Conservation (phyloP, 2,113 vertebrate genomes). For the Triplophysa dalaica region DNA sequence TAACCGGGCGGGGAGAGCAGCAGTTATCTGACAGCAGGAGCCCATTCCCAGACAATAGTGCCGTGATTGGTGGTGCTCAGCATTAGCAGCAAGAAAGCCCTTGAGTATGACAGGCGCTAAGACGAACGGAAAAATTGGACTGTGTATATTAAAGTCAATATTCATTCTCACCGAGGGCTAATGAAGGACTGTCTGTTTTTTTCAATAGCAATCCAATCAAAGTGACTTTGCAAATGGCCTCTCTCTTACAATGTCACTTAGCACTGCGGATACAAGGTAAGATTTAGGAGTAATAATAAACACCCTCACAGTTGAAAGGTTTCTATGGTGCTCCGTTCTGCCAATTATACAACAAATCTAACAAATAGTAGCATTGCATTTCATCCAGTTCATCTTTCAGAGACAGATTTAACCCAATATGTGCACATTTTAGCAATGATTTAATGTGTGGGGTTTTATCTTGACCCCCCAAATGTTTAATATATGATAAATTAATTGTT, state of each 20-base stretch:
- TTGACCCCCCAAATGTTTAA: no score
- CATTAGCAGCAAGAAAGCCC: conserved; percentile 25
- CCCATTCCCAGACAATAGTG: conserved; percentile 26
- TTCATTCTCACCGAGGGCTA: conserved; percentile 47
- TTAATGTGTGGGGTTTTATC: no score
- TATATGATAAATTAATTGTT: no score
- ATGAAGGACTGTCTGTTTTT: conserved; percentile 43
- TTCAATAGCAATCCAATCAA: conserved; percentile 45
- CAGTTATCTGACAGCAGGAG: conserved; percentile 11
- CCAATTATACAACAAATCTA: conserved; percentile 8
- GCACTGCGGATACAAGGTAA: conserved; percentile 5
- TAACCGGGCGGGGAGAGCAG: conserved; percentile 13
- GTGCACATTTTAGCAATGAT: no score
- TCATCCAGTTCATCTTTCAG: no score
- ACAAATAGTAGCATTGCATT: neutral
- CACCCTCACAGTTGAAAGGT: neutral
- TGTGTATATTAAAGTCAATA: conserved; percentile 53
- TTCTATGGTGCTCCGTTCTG: neutral
- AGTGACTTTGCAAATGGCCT: conserved; percentile 41
- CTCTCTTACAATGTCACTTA: conserved; percentile 34
- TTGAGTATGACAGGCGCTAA: conserved; percentile 42
- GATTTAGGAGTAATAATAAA: neutral
- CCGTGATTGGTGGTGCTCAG: conserved; percentile 43
- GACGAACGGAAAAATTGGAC: conserved; percentile 35
- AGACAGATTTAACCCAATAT: no score